Base-by-base conservation (phyloP, 1,140 invertebrate genomes). In the Luehdorfia chinensis region DNA sequence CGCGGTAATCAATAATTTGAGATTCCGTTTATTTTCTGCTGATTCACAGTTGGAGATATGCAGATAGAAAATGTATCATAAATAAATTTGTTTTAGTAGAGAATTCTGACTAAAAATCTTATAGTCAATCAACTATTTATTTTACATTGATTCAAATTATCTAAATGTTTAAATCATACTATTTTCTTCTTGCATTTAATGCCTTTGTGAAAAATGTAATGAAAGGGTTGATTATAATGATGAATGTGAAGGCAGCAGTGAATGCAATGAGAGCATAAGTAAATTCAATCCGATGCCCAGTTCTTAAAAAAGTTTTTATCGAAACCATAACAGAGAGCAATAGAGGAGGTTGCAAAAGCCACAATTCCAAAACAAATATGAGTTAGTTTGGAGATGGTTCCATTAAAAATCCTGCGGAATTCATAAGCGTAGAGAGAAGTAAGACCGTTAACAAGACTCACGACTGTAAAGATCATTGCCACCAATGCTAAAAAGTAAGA, bases 341-440 rank as follows among this genome's bases (percentile, higher is more conserved):
- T 49, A 23, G 41, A 50, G 0, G 75, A 44, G 0, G 59, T 37
- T 2, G 30, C 28, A 21, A 70, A 71, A 5, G 58, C 68, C 0
- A 76, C 55, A n/a, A 50, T 56, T 3, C 75, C 75, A 14, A 75
- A 70, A 27, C 62, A 68, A 19, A 79, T 67, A 53, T 79, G 75
- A 1, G 57, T 69, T 1, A 76, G 34, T 31, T 75, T 79, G 5
- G 71, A 75, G 2, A 76, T 33, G 13, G 60, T 75, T 0, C 55
- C 58, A 7, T 66, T 64, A 5, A 75, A 51, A 23, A 55, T 48
- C 15, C 46, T 43, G 1, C 70, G 62, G n/a, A 69, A 36, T 23
- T 78, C 70, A n/a, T 63, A 63, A 0, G 77, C 66, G 48, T 68
- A 80, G 1, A 76, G 52, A 2, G 77, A 78, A 8, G 65, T 36